Evolutionary conservation across 2,888 invertebrate species (phyloP).

Genomic region (Heliconius ethilla): DNA sequence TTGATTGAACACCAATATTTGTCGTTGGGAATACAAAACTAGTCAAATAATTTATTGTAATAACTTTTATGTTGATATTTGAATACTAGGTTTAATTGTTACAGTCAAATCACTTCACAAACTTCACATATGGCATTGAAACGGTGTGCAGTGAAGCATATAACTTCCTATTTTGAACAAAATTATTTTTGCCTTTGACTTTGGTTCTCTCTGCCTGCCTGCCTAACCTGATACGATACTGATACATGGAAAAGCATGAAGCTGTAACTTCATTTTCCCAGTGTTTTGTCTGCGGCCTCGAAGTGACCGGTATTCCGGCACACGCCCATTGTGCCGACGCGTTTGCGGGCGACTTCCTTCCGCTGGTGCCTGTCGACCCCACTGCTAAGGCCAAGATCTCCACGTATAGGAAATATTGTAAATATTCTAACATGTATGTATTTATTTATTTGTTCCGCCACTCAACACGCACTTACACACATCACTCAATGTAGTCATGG

Average conservation of each 20-base stretch:
- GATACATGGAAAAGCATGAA: too few species aligned
- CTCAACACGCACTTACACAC: neutral
- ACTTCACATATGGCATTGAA: too few species aligned
- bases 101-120: too few species aligned
- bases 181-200: neutral
- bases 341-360: conserved; percentile 64
- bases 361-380: conserved; percentile 59
- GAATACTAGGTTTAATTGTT: too few species aligned
- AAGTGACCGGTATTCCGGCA: conserved; percentile 52
- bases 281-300: conserved; percentile 69
- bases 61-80: too few species aligned
- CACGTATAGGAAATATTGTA: conserved; percentile 63
- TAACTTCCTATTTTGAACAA: neutral
- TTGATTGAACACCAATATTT: too few species aligned
- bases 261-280: conserved; percentile 38
- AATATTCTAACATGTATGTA: conserved; percentile 60
- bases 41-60: too few species aligned
- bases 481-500: too few species aligned
- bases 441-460: neutral
- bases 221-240: neutral
- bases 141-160: too few species aligned
- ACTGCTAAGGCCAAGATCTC: conserved; percentile 55
- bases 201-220: neutral
- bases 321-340: conserved; percentile 63
- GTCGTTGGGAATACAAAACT: too few species aligned